A percentile compares a stretch with the other conserved stretches of the same genome.
Conservation (phyloP, 2,797 vertebrate genomes). For the Scarus forsteni region DNA sequence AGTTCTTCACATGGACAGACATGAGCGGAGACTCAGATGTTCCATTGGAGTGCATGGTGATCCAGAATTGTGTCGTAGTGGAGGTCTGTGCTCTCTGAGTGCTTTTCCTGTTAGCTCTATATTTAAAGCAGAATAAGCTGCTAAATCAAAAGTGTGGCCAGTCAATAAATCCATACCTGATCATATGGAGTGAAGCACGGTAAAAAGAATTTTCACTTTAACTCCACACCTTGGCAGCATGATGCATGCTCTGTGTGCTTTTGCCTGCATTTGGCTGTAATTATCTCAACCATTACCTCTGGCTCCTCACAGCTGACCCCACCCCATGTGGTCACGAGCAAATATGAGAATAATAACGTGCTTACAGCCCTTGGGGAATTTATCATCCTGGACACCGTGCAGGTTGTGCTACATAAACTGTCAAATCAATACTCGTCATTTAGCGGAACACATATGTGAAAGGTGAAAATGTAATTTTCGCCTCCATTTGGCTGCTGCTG, state of each 20-base stretch:
- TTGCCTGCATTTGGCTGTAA: constrained; percentile 56
- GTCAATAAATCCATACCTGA: constrained; percentile 79
- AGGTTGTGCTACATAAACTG: constrained; percentile 41
- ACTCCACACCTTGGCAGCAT: constrained; percentile 13
- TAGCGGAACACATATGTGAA: constrained; percentile 61
- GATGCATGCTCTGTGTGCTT: constrained; percentile 59
- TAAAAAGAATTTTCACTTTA: constrained; percentile 36
- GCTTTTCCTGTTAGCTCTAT: no score
- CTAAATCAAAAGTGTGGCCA: constrained; percentile 65
- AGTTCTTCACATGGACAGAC: no score
- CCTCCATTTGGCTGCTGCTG: constrained; percentile 51
- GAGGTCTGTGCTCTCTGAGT: no score
- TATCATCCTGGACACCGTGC: constrained; percentile 34
- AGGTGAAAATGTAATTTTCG: constrained; percentile 65
- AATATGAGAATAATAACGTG: constrained; percentile 40
- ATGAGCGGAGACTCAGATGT: no score
- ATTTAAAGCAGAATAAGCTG: constrained; percentile 81
- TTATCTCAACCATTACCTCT: constrained; percentile 67
- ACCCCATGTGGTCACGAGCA: constrained; percentile 11
- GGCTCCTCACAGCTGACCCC: constrained; percentile 43
- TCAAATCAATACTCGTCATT: constrained; percentile 71
- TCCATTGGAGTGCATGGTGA: no score
- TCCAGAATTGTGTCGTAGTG: no score
- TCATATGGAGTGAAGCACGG: constrained; percentile 39
- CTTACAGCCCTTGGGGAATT: constrained; percentile 41